Conservation (phyloP, 2,113 vertebrate genomes). For the Cyanoramphus novaezelandiae region DNA sequence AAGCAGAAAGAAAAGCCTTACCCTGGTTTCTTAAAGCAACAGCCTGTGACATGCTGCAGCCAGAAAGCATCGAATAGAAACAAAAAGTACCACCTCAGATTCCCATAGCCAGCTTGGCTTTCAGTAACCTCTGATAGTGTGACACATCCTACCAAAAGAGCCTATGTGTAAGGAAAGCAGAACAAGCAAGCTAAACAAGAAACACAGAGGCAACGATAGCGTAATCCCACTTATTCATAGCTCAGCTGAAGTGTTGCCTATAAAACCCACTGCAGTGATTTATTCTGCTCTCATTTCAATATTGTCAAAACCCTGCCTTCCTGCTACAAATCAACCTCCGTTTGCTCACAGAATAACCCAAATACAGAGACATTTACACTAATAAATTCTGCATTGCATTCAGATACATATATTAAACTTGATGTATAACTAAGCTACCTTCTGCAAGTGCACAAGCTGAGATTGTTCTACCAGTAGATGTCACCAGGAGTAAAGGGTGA, state of each 20-base stretch:
- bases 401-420: background rate
- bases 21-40: background rate
- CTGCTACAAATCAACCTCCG: slow-evolving; percentile 37
- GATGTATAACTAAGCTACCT: background rate
- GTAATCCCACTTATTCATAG: slow-evolving; percentile 24
- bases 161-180: background rate
- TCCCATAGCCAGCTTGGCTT: background rate
- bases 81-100: background rate
- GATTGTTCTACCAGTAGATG: slow-evolving; percentile 32
- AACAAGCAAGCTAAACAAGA: background rate
- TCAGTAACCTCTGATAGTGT: background rate
- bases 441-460: background rate
- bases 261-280: slow-evolving; percentile 26
- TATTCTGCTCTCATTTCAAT: slow-evolving; percentile 21
- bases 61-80: background rate
- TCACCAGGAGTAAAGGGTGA: slow-evolving; percentile 1
- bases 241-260: slow-evolving; percentile 33
- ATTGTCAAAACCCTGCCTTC: background rate
- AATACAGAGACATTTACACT: background rate
- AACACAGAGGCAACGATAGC: background rate
- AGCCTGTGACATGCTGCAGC: background rate
- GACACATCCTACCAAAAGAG: background rate
- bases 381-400: background rate
- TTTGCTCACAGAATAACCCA: background rate
- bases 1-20: background rate